Evolutionary conservation across 2,113 vertebrate species (phyloP).

Genomic region (Sceloporus undulatus): DNA sequence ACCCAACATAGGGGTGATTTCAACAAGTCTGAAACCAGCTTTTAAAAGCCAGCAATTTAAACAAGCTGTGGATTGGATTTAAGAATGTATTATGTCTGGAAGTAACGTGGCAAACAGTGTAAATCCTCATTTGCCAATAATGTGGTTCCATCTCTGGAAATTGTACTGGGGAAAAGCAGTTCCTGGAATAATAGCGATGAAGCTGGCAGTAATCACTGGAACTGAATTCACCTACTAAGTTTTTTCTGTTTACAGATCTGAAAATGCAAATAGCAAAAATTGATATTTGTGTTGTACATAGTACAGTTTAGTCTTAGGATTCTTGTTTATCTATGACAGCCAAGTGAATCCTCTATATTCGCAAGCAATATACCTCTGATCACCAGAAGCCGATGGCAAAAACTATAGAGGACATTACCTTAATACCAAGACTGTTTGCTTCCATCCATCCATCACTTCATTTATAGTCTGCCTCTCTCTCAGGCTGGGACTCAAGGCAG

Average conservation of each 20-base stretch:
- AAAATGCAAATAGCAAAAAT: constrained; percentile 31
- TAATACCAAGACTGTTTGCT: background rate
- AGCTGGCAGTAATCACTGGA: constrained; percentile 3
- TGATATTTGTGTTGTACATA: background rate
- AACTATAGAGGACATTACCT: background rate
- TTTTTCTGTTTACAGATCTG: constrained; percentile 29
- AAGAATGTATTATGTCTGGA: constrained; percentile 24
- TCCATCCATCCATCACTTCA: too few species aligned
- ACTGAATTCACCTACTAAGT: constrained; percentile 5
- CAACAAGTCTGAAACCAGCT: background rate
- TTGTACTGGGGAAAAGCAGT: constrained; percentile 17
- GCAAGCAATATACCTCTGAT: background rate
- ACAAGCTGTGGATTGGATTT: constrained; percentile 13
- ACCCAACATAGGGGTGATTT: background rate
- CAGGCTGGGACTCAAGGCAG: too few species aligned
- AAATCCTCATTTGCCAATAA: constrained; percentile 17
- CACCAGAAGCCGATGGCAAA: background rate
- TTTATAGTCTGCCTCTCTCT: too few species aligned
- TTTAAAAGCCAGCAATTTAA: background rate
- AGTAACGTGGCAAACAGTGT: constrained; percentile 29
- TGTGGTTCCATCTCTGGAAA: constrained; percentile 33
- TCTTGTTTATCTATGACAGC: background rate
- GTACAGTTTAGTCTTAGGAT: background rate
- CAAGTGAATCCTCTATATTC: background rate
- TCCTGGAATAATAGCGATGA: constrained; percentile 30